phyloP scores from a whole-genome alignment of 2,888 invertebrate species.

The Bellardia pandia region DNA sequence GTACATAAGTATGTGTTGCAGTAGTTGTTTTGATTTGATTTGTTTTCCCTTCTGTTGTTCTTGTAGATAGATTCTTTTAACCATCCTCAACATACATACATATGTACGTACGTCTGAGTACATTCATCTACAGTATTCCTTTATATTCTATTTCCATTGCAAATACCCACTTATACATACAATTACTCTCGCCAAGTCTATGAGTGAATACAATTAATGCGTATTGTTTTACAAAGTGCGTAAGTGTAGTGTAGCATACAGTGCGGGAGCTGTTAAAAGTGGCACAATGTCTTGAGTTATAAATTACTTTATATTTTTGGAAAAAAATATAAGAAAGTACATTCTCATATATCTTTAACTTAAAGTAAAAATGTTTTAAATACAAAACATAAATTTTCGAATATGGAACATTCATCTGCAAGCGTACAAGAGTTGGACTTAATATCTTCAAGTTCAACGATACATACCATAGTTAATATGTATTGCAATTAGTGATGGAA shows the following conservation, averaged over 20 bases:
- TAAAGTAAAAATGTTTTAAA: too few relatives aligned
- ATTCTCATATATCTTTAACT: too few relatives aligned
- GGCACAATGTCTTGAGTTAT: neutral
- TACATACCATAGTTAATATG: too few relatives aligned
- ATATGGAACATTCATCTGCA: too few relatives aligned
- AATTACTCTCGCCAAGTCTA: neutral
- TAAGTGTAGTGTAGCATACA: conserved; percentile 47
- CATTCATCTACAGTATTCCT: conserved; percentile 69
- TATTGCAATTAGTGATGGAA: too few relatives aligned
- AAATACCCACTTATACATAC: conserved; percentile 7
- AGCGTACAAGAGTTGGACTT: too few relatives aligned
- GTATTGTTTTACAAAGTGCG: conserved; percentile 70
- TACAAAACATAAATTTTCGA: too few relatives aligned
- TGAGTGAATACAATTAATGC: conserved; percentile 68
- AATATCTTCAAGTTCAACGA: too few relatives aligned
- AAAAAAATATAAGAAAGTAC: too few relatives aligned
- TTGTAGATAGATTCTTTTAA: conserved; percentile 34
- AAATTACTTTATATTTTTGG: neutral
- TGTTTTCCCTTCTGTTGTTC: conserved; percentile 47
- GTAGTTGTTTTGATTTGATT: conserved; percentile 76
- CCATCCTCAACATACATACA: conserved; percentile 34
- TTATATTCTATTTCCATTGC: conserved; percentile 18
- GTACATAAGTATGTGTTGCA: conserved; percentile 64
- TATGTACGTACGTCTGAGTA: conserved; percentile 61
- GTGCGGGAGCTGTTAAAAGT: neutral